Evolutionary conservation across 2,888 invertebrate species (phyloP), one percentile per base, ranked within the genome.

Genomic region (Parnassius glacialis): DNA sequence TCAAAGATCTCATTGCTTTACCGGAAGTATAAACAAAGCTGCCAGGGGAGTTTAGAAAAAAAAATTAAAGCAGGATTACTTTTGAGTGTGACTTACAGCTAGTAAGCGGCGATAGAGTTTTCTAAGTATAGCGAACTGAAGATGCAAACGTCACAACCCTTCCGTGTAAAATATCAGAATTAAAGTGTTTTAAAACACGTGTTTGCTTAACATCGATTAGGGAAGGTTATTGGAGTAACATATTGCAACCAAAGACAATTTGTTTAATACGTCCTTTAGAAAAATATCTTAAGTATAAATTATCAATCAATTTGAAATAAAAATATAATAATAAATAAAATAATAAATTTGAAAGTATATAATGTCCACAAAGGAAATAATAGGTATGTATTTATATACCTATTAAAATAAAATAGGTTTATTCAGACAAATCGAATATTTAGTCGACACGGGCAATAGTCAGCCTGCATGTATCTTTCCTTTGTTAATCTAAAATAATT

Each of bases 141-240:
- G 77, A 76, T 76, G 80, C 77, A 74, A 75, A 75, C 78, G 76
- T 71, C 74, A 79, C 81, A 88, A 87, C 90, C 90, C 90, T 89
- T 90, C 81, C 72, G 75, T 81, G 84, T 90, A 86, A 86, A 88
- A 87, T 85, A 85, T 86, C 79, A 84, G 80, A 81, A 77, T 85
- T 87, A 84, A 85, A 87, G 81, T 80, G 85, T 76, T 84, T 74
- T 73, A 76, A 76, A 87, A 88, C 90, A 91, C 81, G 80, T 91
- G 90, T 87, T 89, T 80, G 76, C 73, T 80, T 80, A 80, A 79
- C 81, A 80, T 67, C 83, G 84, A 87, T 84, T 61, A 67, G 79
- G 75, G 83, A 76, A 64, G 66, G 59, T 48, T 48, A 48, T 72
- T 70, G 76, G 75, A 77, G 64, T 86, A 85, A 85, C 78, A 74